phyloP scores from a whole-genome alignment of 2,888 invertebrate species.

The Candidula unifasciata region DNA sequence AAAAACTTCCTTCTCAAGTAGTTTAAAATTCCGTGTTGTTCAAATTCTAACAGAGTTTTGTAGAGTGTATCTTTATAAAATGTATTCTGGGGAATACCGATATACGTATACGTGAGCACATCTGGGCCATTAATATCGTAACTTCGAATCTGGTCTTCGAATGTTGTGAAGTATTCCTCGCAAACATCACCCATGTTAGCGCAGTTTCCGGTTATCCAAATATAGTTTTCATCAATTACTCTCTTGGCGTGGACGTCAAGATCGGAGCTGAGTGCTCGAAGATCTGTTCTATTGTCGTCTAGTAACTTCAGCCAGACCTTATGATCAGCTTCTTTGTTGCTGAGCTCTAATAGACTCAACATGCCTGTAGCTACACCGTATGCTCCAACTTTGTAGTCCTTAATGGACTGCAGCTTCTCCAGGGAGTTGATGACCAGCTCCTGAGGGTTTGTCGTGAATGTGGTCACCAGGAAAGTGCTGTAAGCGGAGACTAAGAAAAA shows the following conservation, averaged over 20 bases:
- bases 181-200: not conserved
- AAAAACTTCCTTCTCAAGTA: not conserved
- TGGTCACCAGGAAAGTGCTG: constrained; percentile 23
- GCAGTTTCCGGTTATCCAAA: not conserved
- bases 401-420: not conserved
- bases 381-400: not conserved
- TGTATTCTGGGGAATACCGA: not conserved
- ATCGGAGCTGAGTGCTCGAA: not conserved
- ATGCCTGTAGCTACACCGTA: not conserved
- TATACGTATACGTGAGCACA: not conserved
- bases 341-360: not conserved
- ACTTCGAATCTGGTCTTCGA: not conserved
- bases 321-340: not conserved
- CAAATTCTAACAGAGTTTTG: not conserved
- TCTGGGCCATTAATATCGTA: not conserved
- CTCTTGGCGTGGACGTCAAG: not conserved
- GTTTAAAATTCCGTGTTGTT: not conserved
- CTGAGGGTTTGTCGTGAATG: not conserved
- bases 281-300: not conserved
- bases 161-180: not conserved
- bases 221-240: not conserved
- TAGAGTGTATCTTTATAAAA: not conserved
- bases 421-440: not conserved
- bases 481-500: constrained; percentile 5
- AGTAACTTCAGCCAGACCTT: not conserved